Base-by-base conservation (phyloP, 2,797 vertebrate genomes). In the Psittacula derbiana region DNA sequence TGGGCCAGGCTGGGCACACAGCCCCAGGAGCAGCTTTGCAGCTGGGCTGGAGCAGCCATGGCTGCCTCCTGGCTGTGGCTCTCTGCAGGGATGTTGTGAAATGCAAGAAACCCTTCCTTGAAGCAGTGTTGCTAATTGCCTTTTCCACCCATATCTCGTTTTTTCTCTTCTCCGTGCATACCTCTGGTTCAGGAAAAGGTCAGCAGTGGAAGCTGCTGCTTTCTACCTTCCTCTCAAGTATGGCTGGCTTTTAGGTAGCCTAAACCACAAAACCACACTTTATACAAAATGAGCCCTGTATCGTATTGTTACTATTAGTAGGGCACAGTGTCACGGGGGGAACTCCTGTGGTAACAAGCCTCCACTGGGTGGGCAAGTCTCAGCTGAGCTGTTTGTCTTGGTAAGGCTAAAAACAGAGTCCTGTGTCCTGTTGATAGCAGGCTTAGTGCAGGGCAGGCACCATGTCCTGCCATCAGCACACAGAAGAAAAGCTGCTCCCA, bases 381-480 rank as follows among this genome's bases (percentile, higher is more conserved):
- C 57, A 1, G 53, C 14, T 4, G 1, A 36, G 53, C 46, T 5
- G 16, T 30, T 30, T 7, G 4, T 9, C 43, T 50, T 3, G 25
- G 7, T 3, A 1, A 17, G 38, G 49, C 16, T 8, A 10, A n/a
- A 33, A 28, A 4, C 0, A 10, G 52, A 3, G 2, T 0, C 8
- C 13, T 21, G 44, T 7, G 23, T 41, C 64, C 58, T 6, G 9
- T 27, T 0, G 16, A 17, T 20, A 12, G 52, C 65, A 10, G 18
- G 2, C 31, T 31, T 16, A 0, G 23, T 1, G 1, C 1, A 4
- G 40, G 24, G 4, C 23, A 3, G 69, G 47, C 15, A 12, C 71
- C 2, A 1, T 0, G 1, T 10, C 24, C 30, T 7, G 46, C 62
- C 36, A 3, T 3, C 27, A 7, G 27, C 3, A 0, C 3, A 1